Evolutionary conservation across 2,797 vertebrate genomes (phyloP), one percentile per base, ranked within the genome.

Genomic region (Chelmon rostratus): DNA sequence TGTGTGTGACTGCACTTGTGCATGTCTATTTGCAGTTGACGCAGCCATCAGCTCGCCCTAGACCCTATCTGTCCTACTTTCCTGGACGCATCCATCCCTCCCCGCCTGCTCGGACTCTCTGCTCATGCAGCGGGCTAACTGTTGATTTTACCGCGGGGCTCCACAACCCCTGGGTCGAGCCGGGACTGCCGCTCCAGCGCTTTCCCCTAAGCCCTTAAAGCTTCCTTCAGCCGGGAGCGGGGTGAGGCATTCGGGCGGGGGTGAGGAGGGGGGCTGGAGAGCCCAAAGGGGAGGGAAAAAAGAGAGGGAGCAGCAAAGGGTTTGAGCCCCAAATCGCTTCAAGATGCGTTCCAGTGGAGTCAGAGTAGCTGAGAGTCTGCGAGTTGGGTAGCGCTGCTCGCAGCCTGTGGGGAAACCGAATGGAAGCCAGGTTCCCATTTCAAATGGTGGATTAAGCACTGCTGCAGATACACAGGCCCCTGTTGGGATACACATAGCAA

Each of bases 141-240:
- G 93, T 94, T 94, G 92, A 94, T 93, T 94, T 93, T 89, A 91
- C 91, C 90, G 59, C 79, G 63, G 89, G 91, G 90, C 89, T 91
- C 76, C 54, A 64, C 88, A 84, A 91, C 89, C 91, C 82, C 85
- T 40, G 57, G 86, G 90, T 92, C 79, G 84, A 87, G 75, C 81
- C 33, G 50, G 87, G 89, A 88, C 88, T 90, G 89, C 89, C 81
- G 85, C 88, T 91, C 86, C 88, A 92, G 89, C 87, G 83, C 90
- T 88, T 87, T 91, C 76, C 78, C 86, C 68, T 86, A 91, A 92
- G 86, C 85, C 81, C 76, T 85, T 88, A 92, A 93, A 92, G 88
- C 90, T 90, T 88, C 81, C 85, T 65, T 86, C 76, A 83, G 73
- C 78, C 18, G 37, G 59, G 76, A 81, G 68, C 6, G 46, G 73